Evolutionary conservation across 2,113 vertebrate genomes (phyloP).

Genomic region (Chiloscyllium plagiosum): DNA sequence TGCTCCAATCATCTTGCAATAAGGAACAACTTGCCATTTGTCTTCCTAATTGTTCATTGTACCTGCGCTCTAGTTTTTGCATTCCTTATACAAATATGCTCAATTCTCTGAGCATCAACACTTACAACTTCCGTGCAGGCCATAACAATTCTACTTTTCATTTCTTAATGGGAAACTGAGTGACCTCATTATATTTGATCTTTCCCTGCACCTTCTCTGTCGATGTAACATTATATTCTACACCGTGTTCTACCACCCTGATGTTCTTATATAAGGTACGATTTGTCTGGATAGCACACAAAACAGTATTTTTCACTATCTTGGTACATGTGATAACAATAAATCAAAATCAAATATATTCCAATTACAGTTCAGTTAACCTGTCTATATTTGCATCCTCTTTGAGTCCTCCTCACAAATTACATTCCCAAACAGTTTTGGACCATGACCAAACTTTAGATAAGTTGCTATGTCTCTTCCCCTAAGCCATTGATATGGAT

Average conservation of each 20-base stretch:
- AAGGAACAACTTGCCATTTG: no score
- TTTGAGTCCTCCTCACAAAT: background rate
- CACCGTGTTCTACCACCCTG: no score
- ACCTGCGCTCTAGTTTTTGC: background rate
- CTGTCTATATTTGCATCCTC: background rate
- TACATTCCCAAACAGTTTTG: background rate
- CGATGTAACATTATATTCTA: no score
- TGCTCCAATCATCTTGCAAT: no score
- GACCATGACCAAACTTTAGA: background rate
- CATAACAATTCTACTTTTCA: background rate
- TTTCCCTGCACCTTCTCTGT: no score
- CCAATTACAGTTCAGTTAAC: background rate
- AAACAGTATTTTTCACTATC: no score
- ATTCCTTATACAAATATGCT: background rate
- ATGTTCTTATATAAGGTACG: no score
- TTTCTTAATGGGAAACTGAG: no score
- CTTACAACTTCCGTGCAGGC: background rate
- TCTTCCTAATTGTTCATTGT: no score
- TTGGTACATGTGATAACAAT: no score
- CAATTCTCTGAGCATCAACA: background rate
- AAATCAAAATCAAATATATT: background rate
- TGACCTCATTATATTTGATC: no score
- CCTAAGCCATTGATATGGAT: background rate
- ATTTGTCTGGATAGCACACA: no score
- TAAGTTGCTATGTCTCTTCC: background rate